These are phyloP conservation scores for Meriones psammophilus DNA, from an alignment of 2,797 vertebrate genomes.

Conservation along the genomic window DNA sequence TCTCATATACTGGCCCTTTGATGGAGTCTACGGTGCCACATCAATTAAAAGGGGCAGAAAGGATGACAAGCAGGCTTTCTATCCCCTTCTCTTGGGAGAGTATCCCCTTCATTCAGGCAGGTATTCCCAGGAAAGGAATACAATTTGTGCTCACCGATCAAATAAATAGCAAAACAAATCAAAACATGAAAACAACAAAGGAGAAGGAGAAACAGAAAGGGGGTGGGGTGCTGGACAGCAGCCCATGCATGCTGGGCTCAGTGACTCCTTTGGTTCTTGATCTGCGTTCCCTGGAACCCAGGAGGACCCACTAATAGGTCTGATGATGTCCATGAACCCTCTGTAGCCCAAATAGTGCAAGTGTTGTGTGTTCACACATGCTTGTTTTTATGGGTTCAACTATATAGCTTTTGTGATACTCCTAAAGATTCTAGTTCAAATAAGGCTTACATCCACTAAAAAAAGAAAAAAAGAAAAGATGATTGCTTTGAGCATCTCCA, in stretches of 20 bases:
- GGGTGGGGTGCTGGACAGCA: not conserved
- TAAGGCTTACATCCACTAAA: not conserved
- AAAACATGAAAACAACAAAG: not conserved
- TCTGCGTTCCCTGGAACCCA: not conserved
- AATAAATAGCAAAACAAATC: slow-evolving; percentile 71
- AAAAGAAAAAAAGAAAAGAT: not conserved
- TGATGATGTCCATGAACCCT: not conserved
- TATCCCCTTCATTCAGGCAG: not conserved
- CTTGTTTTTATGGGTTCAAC: slow-evolving; percentile 29
- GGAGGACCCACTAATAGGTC: not conserved
- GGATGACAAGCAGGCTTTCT: slow-evolving; percentile 65
- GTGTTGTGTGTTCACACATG: not conserved
- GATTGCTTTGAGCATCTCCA: not conserved
- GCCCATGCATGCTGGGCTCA: not conserved
- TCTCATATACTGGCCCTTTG: slow-evolving; percentile 55
- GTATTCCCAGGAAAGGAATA: slow-evolving; percentile 65
- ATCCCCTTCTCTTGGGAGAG: not conserved
- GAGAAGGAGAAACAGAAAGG: not conserved
- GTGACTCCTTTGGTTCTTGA: slow-evolving; percentile 1
- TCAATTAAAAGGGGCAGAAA: slow-evolving; percentile 69
- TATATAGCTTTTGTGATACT: not conserved
- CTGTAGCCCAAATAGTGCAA: not conserved
- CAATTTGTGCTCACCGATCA: slow-evolving; percentile 56
- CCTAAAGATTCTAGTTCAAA: slow-evolving; percentile 1
- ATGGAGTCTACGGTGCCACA: slow-evolving; percentile 50